A percentile compares a stretch with the other conserved stretches of the same genome.
Evolutionary conservation across 2,113 vertebrate species (phyloP).

Genomic region (Forbesichthys agassizii): DNA sequence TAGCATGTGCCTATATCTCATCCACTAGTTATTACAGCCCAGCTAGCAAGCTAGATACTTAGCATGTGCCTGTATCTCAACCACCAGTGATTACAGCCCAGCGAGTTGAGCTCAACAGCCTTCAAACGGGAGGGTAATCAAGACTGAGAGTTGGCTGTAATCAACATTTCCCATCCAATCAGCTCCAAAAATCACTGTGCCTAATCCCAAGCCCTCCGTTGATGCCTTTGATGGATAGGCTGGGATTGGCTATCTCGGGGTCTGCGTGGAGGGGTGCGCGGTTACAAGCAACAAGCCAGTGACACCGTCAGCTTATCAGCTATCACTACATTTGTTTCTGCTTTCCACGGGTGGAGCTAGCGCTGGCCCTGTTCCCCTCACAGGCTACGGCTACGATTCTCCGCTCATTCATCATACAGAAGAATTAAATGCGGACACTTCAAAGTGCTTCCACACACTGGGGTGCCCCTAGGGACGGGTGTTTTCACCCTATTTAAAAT

Average conservation of each 20-base stretch:
- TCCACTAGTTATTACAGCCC: no score
- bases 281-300: conserved; percentile 66
- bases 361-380: conserved; percentile 58
- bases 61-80: no score
- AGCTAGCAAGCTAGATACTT: no score
- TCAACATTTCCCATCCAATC: conserved; percentile 74
- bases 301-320: conserved; percentile 73
- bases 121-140: conserved; percentile 65
- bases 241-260: conserved; percentile 71
- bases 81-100: conserved; percentile 30
- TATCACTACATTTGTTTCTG: conserved; percentile 71
- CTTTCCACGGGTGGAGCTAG: conserved; percentile 54
- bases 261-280: conserved; percentile 64
- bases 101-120: conserved; percentile 61
- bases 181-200: conserved; percentile 68
- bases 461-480: conserved; percentile 61
- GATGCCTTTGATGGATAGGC: conserved; percentile 74
- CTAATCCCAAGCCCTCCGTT: conserved; percentile 70
- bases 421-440: conserved; percentile 77
- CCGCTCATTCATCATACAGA: conserved; percentile 73
- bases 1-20: no score
- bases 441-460: conserved; percentile 70
- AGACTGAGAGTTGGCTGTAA: conserved; percentile 59
- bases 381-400: conserved; percentile 56
- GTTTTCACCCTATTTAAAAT: conserved; percentile 71